Percentiles rank a stretch among this genome's conserved stretches.
Evolutionary conservation across 2,113 vertebrate genomes (phyloP).

Genomic region (Psilopogon haemacephalus): DNA sequence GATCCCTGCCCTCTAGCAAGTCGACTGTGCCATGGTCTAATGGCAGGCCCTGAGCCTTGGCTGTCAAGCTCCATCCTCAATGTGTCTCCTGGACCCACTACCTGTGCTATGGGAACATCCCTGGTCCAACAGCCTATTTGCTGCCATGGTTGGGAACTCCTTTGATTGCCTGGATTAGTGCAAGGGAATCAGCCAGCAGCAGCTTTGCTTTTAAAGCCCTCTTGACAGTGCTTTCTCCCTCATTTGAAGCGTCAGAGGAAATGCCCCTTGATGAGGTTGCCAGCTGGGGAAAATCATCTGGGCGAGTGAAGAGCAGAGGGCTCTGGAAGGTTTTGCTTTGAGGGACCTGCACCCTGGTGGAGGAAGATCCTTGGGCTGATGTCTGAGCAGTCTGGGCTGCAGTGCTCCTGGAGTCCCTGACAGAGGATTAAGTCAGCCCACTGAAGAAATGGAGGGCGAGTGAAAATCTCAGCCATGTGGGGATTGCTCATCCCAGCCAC

Average conservation of each 20-base stretch:
- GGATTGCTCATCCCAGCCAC: not conserved
- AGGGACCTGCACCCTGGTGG: not conserved
- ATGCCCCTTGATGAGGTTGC: not conserved
- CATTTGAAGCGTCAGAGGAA: not conserved
- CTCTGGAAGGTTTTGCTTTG: not conserved
- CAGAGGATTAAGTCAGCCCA: not conserved
- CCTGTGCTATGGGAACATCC: fast-evolving
- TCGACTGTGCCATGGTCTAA: fast-evolving
- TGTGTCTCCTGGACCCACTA: fast-evolving
- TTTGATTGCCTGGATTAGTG: not conserved
- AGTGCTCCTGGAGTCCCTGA: not conserved
- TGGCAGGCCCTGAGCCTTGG: not conserved
- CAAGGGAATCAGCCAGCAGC: not conserved
- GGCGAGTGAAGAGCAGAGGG: not conserved
- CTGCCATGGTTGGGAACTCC: fast-evolving
- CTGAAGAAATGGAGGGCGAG: not conserved
- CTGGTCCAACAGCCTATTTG: not conserved
- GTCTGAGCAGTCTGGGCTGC: not conserved
- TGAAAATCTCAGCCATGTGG: not conserved
- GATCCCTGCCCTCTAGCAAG: too few relatives aligned
- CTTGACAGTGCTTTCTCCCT: not conserved
- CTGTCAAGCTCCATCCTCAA: not conserved
- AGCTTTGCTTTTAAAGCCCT: slow-evolving; percentile 13
- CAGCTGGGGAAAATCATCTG: not conserved
- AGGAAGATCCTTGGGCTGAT: not conserved